Base-by-base conservation (phyloP, 2,113 vertebrate species). In the Synchiropus splendidus region DNA sequence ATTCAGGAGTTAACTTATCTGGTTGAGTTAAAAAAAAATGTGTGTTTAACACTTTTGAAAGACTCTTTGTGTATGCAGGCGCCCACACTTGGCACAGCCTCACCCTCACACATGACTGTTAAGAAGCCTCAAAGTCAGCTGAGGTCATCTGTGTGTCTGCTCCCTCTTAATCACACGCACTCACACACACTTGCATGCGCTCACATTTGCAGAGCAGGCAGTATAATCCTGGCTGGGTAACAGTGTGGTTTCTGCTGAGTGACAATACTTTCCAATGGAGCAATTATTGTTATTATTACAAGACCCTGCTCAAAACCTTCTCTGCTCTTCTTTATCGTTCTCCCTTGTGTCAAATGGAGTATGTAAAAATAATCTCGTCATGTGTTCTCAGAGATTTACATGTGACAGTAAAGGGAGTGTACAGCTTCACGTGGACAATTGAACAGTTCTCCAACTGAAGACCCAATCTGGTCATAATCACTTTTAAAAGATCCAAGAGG, bases 221-320 rank as follows among this genome's bases (percentile, higher is more conserved):
- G 48, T 70, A 59, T 35, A 27, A 15, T 72, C 15, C 54, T 57
- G 54, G 49, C 46, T 64, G 12, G 61, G 48, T 49, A 45, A 18
- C 48, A 49, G 35, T 61, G 56, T 62, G 70, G 72, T 67, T 69
- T 65, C 11, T 37, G 36, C 35, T 60, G 31, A 15, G 62, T 9
- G 48, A 52, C 49, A 48, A 31, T 21, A 40, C 42, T 61, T 73
- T 64, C 64, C 59, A 62, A 37, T 46, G 43, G 64, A 32, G 46
- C 45, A 56, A 50, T 65, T 70, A 65, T 75, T 67, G 52, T 54
- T 48, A 48, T 75, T 67, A 54, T 54, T 48, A 48, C 39, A 51
- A 27, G 21, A 27, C 4, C 21, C 21, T 5, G 21, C 21, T 5
- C 21, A 27, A 27, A 27, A 8, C 21, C 8, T 27, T 27, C 30